Conservation (phyloP, 2,113 vertebrate species). For the Okapia johnstoni region DNA sequence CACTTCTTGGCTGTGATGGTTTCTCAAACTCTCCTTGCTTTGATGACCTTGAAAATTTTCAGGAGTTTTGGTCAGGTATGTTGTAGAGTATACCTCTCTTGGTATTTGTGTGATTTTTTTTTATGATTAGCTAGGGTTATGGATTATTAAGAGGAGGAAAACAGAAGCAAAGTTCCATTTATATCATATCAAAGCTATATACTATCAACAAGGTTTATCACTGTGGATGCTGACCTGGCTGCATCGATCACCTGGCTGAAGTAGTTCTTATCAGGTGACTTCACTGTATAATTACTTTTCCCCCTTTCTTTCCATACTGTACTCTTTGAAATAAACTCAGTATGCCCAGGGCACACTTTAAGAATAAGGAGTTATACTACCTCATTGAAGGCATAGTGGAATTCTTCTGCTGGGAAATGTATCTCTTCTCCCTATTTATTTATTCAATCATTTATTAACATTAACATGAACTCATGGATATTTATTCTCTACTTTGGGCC, state of each 20-base stretch:
- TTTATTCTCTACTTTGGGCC: neutral
- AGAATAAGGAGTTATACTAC: neutral
- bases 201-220: neutral
- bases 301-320: neutral
- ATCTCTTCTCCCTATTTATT: neutral
- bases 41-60: neutral
- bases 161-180: neutral
- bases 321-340: neutral
- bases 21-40: neutral
- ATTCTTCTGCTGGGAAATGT: neutral
- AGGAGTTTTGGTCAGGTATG: neutral
- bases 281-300: neutral
- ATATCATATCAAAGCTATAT: neutral
- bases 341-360: neutral
- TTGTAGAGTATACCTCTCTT: neutral
- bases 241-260: neutral
- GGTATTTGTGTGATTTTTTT: neutral
- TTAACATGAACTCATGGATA: neutral
- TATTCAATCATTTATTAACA: neutral
- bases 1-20: neutral
- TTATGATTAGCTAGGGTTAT: neutral
- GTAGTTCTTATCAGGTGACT: neutral
- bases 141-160: neutral
- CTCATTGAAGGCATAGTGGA: neutral
- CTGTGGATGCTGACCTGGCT: neutral